These are phyloP conservation scores for Heliothis virescens DNA, from an alignment of 1,140 invertebrate genomes.

Conservation along the genomic window DNA sequence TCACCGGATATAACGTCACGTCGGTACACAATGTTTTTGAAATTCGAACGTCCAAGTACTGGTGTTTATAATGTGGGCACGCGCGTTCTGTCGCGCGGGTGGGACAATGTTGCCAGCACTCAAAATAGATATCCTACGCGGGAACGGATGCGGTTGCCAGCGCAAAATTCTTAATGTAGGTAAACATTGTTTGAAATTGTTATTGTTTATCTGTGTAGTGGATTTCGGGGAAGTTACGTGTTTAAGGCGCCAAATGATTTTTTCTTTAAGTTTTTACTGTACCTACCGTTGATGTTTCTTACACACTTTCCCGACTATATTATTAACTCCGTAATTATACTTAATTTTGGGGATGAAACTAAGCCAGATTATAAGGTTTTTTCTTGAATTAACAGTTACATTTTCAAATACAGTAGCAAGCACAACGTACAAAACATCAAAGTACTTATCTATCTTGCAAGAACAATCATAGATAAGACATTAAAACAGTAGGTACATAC, in stretches of 20 bases:
- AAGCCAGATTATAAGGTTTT: no score
- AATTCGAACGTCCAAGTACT: constrained; percentile 76
- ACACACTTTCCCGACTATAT: background rate
- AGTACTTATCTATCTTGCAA: no score
- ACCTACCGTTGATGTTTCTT: background rate
- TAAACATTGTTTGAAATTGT: constrained; percentile 47
- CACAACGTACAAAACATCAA: no score
- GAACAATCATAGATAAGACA: no score
- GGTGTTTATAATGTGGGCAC: constrained; percentile 77
- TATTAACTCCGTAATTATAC: background rate
- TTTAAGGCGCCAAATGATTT: constrained; percentile 15
- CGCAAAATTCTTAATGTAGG: constrained; percentile 43
- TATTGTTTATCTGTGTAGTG: constrained; percentile 50
- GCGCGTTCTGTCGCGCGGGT: constrained; percentile 73
- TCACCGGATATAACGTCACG: constrained; percentile 79
- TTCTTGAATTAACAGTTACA: background rate
- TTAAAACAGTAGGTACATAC: no score
- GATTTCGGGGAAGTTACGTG: constrained; percentile 30
- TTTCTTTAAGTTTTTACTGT: constrained; percentile 7
- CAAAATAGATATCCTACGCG: constrained; percentile 72
- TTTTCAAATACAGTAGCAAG: background rate
- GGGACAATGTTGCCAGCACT: constrained; percentile 79
- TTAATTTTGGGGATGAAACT: no score
- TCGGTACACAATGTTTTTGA: constrained; percentile 77
- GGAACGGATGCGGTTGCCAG: constrained; percentile 54